Conservation (phyloP, 1,140 invertebrate genomes). For the Drosophila parabipectinata region DNA sequence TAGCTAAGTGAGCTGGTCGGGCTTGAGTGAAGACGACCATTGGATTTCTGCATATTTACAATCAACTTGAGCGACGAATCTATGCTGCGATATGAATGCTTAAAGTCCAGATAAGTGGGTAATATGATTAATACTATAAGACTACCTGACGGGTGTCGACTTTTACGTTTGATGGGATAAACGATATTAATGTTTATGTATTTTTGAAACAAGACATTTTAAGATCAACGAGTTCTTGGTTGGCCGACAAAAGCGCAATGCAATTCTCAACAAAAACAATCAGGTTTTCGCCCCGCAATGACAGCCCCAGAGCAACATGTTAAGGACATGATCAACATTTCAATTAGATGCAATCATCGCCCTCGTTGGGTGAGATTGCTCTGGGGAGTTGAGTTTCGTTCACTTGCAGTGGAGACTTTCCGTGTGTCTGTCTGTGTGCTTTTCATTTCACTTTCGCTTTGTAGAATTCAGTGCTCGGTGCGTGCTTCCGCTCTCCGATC, state of each 20-base stretch:
- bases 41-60: constrained; percentile 5
- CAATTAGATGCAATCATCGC: constrained; percentile 74
- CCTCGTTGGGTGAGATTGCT: constrained; percentile 25
- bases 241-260: constrained; percentile 52
- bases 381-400: constrained; percentile 42
- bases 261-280: constrained; percentile 24
- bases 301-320: constrained; percentile 50
- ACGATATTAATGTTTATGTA: not conserved
- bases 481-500: constrained; percentile 69
- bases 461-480: constrained; percentile 67
- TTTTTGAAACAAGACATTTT: not conserved
- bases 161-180: not conserved
- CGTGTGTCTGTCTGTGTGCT: constrained; percentile 19
- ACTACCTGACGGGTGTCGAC: not conserved
- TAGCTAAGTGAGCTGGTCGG: constrained; percentile 23
- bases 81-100: constrained; percentile 11
- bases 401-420: constrained; percentile 49
- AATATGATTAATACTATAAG: constrained; percentile 1
- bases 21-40: constrained; percentile 9
- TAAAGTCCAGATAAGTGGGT: constrained; percentile 6
- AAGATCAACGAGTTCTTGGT: not conserved
- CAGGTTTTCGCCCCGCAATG: constrained; percentile 37
- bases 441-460: constrained; percentile 70
- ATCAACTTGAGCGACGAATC: constrained; percentile 17
- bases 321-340: constrained; percentile 82